A percentile compares a stretch with the other conserved stretches of the same genome.
Conservation (phyloP, 2,888 invertebrate genomes). For the Alsophila aescularia region DNA sequence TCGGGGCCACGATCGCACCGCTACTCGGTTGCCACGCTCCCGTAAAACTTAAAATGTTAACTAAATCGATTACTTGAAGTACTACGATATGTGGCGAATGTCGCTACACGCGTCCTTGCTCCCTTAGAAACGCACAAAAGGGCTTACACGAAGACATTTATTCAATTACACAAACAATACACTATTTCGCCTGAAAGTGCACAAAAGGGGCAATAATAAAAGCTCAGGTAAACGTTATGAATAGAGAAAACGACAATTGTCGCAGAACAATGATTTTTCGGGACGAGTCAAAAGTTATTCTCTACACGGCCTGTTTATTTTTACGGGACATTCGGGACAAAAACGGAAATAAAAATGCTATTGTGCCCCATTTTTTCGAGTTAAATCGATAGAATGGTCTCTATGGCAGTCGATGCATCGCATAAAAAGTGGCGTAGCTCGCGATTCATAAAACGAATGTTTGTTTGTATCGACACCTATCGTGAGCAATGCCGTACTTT, state of each 20-base stretch:
- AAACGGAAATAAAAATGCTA: slow-evolving; percentile 52
- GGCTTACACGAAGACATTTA: slow-evolving; percentile 71
- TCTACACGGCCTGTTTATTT: slow-evolving; percentile 65
- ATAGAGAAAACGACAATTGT: slow-evolving; percentile 73
- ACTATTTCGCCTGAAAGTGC: slow-evolving; percentile 73
- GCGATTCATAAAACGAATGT: slow-evolving; percentile 47
- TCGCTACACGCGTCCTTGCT: slow-evolving; percentile 31
- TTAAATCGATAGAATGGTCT: slow-evolving; percentile 58
- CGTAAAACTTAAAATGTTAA: slow-evolving; percentile 23
- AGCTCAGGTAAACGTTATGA: slow-evolving; percentile 73
- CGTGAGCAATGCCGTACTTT: not conserved
- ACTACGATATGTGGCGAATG: slow-evolving; percentile 9
- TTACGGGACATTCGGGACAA: slow-evolving; percentile 55
- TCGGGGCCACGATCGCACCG: slow-evolving; percentile 36
- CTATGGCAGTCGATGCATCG: slow-evolving; percentile 46
- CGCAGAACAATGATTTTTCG: slow-evolving; percentile 67
- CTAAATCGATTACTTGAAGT: slow-evolving; percentile 45
- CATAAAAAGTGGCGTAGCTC: slow-evolving; percentile 50
- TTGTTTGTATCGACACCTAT: slow-evolving; percentile 33
- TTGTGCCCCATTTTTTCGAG: slow-evolving; percentile 56
- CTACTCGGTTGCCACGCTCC: slow-evolving; percentile 2
- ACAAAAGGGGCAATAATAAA: slow-evolving; percentile 66
- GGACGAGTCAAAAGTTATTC: slow-evolving; percentile 78
- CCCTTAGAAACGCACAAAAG: slow-evolving; percentile 58
- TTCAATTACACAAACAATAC: slow-evolving; percentile 81